Evolutionary conservation across 2,797 vertebrate genomes (phyloP).

Genomic region (Xenopus petersii): DNA sequence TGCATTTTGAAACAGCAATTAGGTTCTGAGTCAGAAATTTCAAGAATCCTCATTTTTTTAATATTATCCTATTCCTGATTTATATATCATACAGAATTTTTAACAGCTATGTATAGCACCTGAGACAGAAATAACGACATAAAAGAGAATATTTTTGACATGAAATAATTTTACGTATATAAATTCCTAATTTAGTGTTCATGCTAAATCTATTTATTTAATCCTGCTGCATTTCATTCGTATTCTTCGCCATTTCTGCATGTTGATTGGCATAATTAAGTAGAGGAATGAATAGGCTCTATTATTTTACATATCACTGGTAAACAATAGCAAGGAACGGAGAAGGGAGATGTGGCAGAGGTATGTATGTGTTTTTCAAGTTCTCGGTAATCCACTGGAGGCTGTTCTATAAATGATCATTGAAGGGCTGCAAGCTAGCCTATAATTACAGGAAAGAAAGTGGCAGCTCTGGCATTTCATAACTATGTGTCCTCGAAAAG

Average conservation of each 20-base stretch:
- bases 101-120: conserved; percentile 81
- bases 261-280: conserved; percentile 90
- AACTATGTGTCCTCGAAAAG: conserved; percentile 97
- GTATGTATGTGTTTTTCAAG: conserved; percentile 81
- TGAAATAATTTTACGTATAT: conserved; percentile 83
- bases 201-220: conserved; percentile 75
- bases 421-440: conserved; percentile 99
- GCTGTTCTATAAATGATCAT: conserved; percentile 98
- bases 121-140: conserved; percentile 83
- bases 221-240: conserved; percentile 78
- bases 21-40: conserved; percentile 87
- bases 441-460: conserved; percentile 99
- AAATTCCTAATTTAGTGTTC: conserved; percentile 87
- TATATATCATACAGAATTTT: conserved; percentile 90
- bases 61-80: conserved; percentile 91
- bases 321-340: conserved; percentile 85
- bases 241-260: conserved; percentile 72
- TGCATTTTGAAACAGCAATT: conserved; percentile 99
- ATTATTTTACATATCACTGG: conserved; percentile 90
- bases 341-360: conserved; percentile 77
- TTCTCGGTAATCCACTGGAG: conserved; percentile 97
- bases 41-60: conserved; percentile 79
- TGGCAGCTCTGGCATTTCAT: conserved; percentile 99
- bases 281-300: conserved; percentile 79
- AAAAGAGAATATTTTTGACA: conserved; percentile 80